Evolutionary conservation across 2,888 invertebrate species (phyloP), one percentile per base, ranked within the genome.

Genomic region (Caenorhabditis wallacei): DNA sequence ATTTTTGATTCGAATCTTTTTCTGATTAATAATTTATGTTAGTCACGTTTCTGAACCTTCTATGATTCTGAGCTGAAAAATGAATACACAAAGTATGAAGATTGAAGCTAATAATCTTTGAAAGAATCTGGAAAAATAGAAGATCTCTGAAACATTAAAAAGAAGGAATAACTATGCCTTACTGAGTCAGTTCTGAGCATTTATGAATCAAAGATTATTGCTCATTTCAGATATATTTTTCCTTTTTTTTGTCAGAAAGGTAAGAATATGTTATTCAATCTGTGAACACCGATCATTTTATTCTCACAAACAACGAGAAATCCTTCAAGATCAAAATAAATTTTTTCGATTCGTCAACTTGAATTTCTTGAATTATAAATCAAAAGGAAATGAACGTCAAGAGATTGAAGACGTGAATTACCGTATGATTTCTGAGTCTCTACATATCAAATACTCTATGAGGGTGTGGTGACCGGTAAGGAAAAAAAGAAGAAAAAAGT

Each of bases 11-110:
- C 26, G 53, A 53, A 53, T 51, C 64, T 48, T 48, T n/a, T 53
- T 53, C 22, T 53, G 51, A 53, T 66, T 66, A 53, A 66, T 66
- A 66, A 53, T 66, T 66, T 48, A 66, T 64, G 2, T 5, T 35
- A 30, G 64, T 64, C 64, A 64, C 64, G 64, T 64, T 64, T 64
- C 64, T 51, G 30, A 20, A 24, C 13, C 40, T 22, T 16, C 37
- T 13, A 37, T 13, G 30, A 30, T 30, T 30, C 30, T 40, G 10
- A 10, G 16, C n/a, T 30, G 20, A 57, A 22, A 40, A 16, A 5
- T 2, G 3, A 22, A n/a, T 8, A 61, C 43, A 61, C 43, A 61
- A 61, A 61, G 43, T 61, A 13, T 43, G 20, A 43, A 61, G 13
- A n/a, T 61, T 22, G 26, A 1, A 40, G 59, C 18, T 48, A 48